Base-by-base conservation (phyloP, 2,113 vertebrate genomes). In the Arenaria interpres region DNA sequence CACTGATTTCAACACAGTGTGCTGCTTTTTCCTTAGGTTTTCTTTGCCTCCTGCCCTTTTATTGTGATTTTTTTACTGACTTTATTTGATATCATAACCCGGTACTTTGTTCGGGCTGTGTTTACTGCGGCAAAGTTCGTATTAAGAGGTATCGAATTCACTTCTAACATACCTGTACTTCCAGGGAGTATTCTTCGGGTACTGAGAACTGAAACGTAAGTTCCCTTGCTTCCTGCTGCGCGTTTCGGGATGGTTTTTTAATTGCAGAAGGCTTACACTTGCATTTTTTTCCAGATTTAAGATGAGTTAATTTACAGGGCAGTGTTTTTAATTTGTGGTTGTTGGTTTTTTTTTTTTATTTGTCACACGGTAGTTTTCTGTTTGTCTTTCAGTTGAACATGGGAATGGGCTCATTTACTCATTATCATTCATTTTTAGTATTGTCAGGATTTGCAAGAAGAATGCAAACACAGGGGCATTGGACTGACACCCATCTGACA, bases 91-190 rank as follows among this genome's bases (percentile, higher is more conserved):
- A 96, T 73, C 81, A 81, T 95, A 91, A 93, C 73, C 51, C 67
- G 45, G 62, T 86, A 90, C 96, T 97, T 97, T 90, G 88, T 93
- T 97, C 93, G 91, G 93, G 75, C 59, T 93, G 88, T 82, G 88
- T 95, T 97, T 97, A 85, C 59, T 85, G 96, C 3, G 14, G 92
- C 90, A 94, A 82, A 6, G 13, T 80, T 96, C 86, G 87, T 87
- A 96, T 91, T 91, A 84, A 71, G 71, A 91, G 78, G 63, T 89
- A 86, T 91, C 8, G 1, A 93, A 83, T 93, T 96, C 80, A 43
- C 35, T 81, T 79, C 86, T 85, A 88, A 48, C 56, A 71, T 97
- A 97, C 91, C 88, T 96, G 81, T 93, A 54, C 60, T 89, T 88
- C 85, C 89, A 93, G 18, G 86, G 88, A 95, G 50, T 93, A 50